phyloP scores from a whole-genome alignment of 2,797 vertebrate species.

The Poecilia velifera region DNA sequence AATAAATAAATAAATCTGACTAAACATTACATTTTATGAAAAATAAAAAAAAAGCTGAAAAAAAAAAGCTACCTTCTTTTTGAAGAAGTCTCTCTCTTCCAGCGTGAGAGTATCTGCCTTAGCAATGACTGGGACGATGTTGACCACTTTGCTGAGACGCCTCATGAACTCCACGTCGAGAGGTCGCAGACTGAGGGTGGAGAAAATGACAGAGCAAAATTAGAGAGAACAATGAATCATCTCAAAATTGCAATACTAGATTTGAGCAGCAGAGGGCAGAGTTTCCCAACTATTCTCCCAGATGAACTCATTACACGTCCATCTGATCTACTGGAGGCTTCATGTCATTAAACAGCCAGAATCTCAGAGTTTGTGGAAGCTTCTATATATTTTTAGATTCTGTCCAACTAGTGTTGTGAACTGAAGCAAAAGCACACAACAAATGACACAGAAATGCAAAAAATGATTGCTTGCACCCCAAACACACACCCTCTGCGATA shows the following conservation, averaged over 20 bases:
- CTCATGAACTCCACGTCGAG: slow-evolving; percentile 98
- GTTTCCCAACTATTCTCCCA: slow-evolving; percentile 4
- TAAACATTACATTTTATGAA: background rate
- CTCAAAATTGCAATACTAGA: background rate
- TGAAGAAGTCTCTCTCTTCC: slow-evolving; percentile 97
- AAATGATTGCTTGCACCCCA: slow-evolving; percentile 34
- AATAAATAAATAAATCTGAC: slow-evolving; percentile 5
- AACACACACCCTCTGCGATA: slow-evolving; percentile 48
- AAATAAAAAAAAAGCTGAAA: background rate
- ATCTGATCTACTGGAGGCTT: background rate
- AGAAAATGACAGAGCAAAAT: background rate
- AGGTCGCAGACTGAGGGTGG: slow-evolving; percentile 86
- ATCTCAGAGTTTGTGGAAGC: slow-evolving; percentile 9
- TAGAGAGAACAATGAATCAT: background rate
- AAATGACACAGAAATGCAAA: slow-evolving; percentile 30
- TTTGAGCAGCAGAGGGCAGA: slow-evolving; percentile 61
- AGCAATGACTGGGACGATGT: slow-evolving; percentile 97
- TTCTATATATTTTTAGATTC: slow-evolving; percentile 17
- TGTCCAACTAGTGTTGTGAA: slow-evolving; percentile 5
- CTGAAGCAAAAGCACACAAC: slow-evolving; percentile 9
- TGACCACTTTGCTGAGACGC: slow-evolving; percentile 97
- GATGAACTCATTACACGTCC: background rate
- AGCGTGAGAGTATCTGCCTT: slow-evolving; percentile 96
- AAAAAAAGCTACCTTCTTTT: slow-evolving; percentile 85
- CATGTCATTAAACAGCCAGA: background rate